Evolutionary conservation across 2,797 vertebrate genomes (phyloP), one percentile per base, ranked within the genome.

Genomic region (Alcedo atthis): DNA sequence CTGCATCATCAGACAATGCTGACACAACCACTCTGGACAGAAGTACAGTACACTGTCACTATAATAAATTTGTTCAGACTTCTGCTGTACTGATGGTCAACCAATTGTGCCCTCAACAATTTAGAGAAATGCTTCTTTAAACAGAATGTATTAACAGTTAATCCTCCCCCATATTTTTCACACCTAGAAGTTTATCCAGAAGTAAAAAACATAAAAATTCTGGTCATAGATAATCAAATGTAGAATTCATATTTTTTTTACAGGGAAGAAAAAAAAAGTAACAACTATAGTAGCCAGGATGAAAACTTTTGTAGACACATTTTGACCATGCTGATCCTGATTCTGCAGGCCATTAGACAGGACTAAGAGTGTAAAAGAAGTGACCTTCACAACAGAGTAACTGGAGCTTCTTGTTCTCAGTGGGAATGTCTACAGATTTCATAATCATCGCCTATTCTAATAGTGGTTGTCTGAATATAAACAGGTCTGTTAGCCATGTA

Each of bases 1-100:
- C 64, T 92, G 57, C 64, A 70, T 24, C 79, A 87, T 85, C 81
- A 87, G 68, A 77, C 51, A 92, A 57, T 12, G 46, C 75, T 85
- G 89, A 92, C 89, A 92, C 33, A 77, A 87, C 68, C 73, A 46
- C 58, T 90, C 54, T 71, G 84, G 76, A 48, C 45, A 64, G 81
- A 89, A 85, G 68, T 63, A 70, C 64, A 35, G 53, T 25, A 49
- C 5, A 17, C 57, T 42, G 53, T 67, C 75, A 49, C 75, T 42
- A 6, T 6, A 67, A 25, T 70, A 82, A 85, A 85, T 61, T 69
- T 49, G 26, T 67, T 68, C 69, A 64, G 15, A 85, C 82, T 77
- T 93, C 43, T n/a, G 32, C 59, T 74, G 15, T 66, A 61, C 42
- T 51, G 64, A 54, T 64, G 30, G 68, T 54, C 92, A 87, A 45